phyloP scores from a whole-genome alignment of 2,888 invertebrate species.

The Caenorhabditis sinica region DNA sequence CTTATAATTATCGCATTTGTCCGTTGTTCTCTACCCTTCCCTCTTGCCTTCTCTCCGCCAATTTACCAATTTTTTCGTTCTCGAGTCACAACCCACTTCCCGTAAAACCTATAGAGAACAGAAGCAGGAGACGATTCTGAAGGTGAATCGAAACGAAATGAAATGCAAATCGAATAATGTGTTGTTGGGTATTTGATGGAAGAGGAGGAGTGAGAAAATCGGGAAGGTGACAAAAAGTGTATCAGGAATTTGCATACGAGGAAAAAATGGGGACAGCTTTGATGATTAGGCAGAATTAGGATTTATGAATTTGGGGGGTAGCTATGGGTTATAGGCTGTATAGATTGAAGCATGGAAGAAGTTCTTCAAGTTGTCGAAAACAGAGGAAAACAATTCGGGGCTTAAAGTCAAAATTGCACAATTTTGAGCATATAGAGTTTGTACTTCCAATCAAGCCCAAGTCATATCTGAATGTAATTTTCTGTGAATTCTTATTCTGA shows the following conservation, averaged over 20 bases:
- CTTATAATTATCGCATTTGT: constrained; percentile 61
- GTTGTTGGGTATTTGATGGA: constrained; percentile 9
- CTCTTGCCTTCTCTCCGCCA: constrained; percentile 11
- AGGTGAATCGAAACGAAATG: constrained; percentile 47
- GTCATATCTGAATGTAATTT: no score
- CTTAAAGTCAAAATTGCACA: no score
- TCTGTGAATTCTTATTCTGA: no score
- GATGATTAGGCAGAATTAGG: not conserved
- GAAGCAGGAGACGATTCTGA: not conserved
- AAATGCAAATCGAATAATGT: constrained; percentile 50
- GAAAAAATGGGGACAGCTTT: constrained; percentile 14
- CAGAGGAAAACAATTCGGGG: no score
- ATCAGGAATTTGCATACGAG: constrained; percentile 24
- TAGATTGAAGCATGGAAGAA: no score
- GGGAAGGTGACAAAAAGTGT: constrained; percentile 39
- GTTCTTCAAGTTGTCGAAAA: no score
- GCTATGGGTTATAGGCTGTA: not conserved
- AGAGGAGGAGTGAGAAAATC: constrained; percentile 17
- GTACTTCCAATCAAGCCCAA: no score
- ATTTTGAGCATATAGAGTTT: no score
- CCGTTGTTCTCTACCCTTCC: not conserved
- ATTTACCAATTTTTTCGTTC: constrained; percentile 28
- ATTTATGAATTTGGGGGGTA: not conserved
- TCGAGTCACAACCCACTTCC: constrained; percentile 25
- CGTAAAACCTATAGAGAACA: constrained; percentile 20